Conservation (phyloP, 2,797 vertebrate genomes). For the Notamacropus eugenii region DNA sequence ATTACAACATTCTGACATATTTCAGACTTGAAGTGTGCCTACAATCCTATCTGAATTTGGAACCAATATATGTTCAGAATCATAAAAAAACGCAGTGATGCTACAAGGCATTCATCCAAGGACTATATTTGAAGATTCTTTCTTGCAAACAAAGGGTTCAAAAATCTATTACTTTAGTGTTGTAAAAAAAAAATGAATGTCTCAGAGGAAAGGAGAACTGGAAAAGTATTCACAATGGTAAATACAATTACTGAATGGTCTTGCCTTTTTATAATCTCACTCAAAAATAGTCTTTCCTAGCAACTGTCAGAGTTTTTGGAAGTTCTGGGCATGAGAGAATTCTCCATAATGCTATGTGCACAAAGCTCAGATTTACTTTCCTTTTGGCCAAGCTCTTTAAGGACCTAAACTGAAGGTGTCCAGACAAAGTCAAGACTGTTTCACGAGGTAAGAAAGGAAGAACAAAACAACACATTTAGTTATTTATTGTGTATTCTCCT, state of each 20-base stretch:
- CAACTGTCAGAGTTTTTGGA: conserved; percentile 35
- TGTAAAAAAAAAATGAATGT: conserved; percentile 43
- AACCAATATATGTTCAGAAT: conserved; percentile 44
- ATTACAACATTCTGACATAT: conserved; percentile 29
- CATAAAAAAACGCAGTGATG: conserved; percentile 39
- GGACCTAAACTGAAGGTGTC: background rate
- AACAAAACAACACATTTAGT: background rate
- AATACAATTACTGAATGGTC: conserved; percentile 49
- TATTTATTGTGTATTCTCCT: background rate
- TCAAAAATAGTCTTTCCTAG: conserved; percentile 44
- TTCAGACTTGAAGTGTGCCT: conserved; percentile 29
- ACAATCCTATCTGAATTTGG: conserved; percentile 31
- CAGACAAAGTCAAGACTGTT: background rate
- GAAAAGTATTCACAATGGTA: conserved; percentile 43
- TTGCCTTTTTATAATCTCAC: conserved; percentile 43
- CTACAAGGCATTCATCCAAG: background rate
- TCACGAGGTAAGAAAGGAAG: background rate
- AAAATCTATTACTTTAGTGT: conserved; percentile 42
- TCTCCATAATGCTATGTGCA: conserved; percentile 32
- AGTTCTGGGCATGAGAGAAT: conserved; percentile 18
- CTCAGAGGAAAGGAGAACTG: conserved; percentile 54
- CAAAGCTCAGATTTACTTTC: conserved; percentile 15
- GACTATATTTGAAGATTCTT: conserved; percentile 58
- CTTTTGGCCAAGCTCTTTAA: background rate
- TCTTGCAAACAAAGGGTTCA: background rate